Evolutionary conservation across 2,888 invertebrate genomes (phyloP).

Genomic region (Anthrax anthrax): DNA sequence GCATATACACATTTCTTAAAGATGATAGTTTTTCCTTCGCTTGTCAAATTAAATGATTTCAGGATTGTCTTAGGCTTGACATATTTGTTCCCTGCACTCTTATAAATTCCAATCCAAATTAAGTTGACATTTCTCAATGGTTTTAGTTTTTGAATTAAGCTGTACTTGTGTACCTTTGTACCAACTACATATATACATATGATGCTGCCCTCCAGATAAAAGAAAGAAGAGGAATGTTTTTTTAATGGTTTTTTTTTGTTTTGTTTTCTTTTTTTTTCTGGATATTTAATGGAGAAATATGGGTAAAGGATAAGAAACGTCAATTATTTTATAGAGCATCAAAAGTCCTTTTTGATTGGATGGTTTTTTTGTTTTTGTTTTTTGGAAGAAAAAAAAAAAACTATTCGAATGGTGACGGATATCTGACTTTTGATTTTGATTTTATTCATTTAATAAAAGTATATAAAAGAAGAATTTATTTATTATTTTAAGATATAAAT

Average conservation of each 20-base stretch:
- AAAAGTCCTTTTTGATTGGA: not conserved
- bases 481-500: too few species aligned
- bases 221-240: too few species aligned
- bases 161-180: constrained; percentile 16
- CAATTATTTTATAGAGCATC: constrained; percentile 18
- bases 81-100: constrained; percentile 18
- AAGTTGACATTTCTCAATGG: constrained; percentile 17
- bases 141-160: constrained; percentile 20
- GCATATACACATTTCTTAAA: constrained; percentile 1
- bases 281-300: constrained; percentile 15
- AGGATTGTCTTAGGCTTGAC: constrained; percentile 18
- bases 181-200: too few species aligned
- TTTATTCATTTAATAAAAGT: not conserved
- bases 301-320: constrained; percentile 18
- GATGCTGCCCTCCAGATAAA: too few species aligned
- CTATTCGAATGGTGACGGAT: not conserved
- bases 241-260: not conserved
- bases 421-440: not conserved
- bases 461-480: not conserved
- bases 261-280: not conserved
- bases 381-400: too few species aligned
- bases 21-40: constrained; percentile 5
- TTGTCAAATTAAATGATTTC: constrained; percentile 21
- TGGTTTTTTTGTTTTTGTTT: not conserved
- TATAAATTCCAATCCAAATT: constrained; percentile 21